phyloP scores from a whole-genome alignment of 2,888 invertebrate species.

The Blastobasis adustella region DNA sequence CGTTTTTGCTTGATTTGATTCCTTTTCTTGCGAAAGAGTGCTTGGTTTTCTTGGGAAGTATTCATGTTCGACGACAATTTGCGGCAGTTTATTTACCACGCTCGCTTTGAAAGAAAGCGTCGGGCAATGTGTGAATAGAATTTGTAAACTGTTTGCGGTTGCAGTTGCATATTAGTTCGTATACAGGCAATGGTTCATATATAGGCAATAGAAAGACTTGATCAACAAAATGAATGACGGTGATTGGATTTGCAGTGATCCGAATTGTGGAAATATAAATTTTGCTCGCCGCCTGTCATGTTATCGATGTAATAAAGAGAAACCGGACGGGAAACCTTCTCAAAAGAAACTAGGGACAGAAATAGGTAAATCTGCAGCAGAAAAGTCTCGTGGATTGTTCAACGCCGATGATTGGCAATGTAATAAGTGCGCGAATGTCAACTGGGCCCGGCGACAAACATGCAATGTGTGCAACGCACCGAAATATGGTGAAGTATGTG shows the following conservation, averaged over 20 bases:
- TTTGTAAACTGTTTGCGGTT: constrained; percentile 14
- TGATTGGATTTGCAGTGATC: constrained; percentile 80
- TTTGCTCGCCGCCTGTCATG: constrained; percentile 93
- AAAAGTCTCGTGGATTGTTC: constrained; percentile 95
- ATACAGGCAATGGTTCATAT: constrained; percentile 20
- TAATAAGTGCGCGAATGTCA: constrained; percentile 99
- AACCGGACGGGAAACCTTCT: constrained; percentile 48
- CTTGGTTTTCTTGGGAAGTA: constrained; percentile 64
- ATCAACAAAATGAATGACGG: constrained; percentile 70
- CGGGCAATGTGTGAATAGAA: constrained; percentile 21
- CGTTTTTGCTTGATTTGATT: constrained; percentile 42
- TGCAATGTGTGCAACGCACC: constrained; percentile 99
- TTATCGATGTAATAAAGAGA: constrained; percentile 91
- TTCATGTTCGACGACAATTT: constrained; percentile 37
- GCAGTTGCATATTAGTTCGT: background rate
- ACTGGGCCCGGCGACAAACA: constrained; percentile 96
- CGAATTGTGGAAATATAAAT: constrained; percentile 93
- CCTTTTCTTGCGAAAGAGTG: constrained; percentile 65
- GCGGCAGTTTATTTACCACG: constrained; percentile 53
- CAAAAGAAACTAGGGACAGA: constrained; percentile 94
- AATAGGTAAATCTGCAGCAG: constrained; percentile 98
- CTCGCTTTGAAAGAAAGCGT: constrained; percentile 23
- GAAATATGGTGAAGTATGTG: constrained; percentile 93
- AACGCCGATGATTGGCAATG: constrained; percentile 99
- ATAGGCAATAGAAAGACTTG: constrained; percentile 25